A percentile compares a stretch with the other conserved stretches of the same genome.
Conservation (phyloP, 2,797 vertebrate species). For the Spinus olivaceus region DNA sequence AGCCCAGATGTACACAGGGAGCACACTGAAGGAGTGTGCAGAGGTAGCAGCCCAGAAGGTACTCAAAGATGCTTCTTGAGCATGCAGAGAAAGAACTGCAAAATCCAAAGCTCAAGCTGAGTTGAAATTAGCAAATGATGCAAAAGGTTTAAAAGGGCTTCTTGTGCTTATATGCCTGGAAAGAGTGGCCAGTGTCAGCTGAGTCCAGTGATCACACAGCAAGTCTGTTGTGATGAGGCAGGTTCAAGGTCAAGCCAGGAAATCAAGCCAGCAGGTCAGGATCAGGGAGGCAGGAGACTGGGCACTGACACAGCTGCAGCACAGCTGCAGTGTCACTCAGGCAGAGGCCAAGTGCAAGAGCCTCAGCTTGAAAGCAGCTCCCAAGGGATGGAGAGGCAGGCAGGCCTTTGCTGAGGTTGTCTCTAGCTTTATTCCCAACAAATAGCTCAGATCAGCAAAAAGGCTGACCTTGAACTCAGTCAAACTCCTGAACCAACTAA, state of each 20-base stretch:
- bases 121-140: background rate
- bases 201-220: background rate
- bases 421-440: background rate
- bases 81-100: background rate
- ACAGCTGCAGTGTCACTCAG: background rate
- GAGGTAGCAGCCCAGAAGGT: background rate
- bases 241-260: background rate
- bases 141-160: background rate
- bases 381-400: background rate
- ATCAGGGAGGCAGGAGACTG: background rate
- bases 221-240: background rate
- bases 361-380: background rate
- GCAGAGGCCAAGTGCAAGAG: background rate
- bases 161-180: background rate
- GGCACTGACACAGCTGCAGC: background rate
- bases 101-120: background rate
- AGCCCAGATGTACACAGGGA: background rate
- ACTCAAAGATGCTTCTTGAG: background rate
- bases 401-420: background rate
- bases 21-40: background rate
- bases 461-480: constrained; percentile 6
- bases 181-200: background rate
- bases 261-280: background rate
- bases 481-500: background rate
- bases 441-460: background rate